A percentile compares a stretch with the other conserved stretches of the same genome.
Evolutionary conservation across 1,140 invertebrate genomes (phyloP).

Genomic region (Vanessa tameamea): DNA sequence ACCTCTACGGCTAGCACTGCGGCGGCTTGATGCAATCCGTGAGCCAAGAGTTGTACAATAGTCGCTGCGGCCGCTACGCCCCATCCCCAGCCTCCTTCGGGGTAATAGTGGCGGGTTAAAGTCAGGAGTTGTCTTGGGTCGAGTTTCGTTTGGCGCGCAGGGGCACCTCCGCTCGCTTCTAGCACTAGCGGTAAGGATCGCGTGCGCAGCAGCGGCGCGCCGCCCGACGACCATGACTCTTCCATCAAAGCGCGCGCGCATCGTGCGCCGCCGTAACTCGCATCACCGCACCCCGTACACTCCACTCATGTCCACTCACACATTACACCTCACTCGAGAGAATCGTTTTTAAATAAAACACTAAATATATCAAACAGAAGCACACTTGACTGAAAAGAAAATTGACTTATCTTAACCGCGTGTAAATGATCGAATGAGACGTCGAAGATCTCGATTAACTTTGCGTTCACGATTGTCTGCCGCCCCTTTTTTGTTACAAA

Average conservation of each 20-base stretch:
- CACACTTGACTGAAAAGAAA: conserved; percentile 23
- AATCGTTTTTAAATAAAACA: conserved; percentile 7
- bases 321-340: conserved; percentile 39
- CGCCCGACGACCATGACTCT: conserved; percentile 79
- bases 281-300: conserved; percentile 64
- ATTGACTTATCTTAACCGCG: conserved; percentile 6
- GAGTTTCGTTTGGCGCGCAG: conserved; percentile 67
- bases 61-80: conserved; percentile 85
- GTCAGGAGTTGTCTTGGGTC: conserved; percentile 77
- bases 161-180: conserved; percentile 62
- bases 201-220: conserved; percentile 77
- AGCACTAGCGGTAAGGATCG: conserved; percentile 71
- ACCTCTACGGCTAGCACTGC: conserved; percentile 80
- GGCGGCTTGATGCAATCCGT: conserved; percentile 84
- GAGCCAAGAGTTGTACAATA: conserved; percentile 84
- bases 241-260: conserved; percentile 76
- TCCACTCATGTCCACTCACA: conserved; percentile 60
- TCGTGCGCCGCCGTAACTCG: conserved; percentile 59
- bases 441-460: conserved; percentile 25
- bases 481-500: conserved; percentile 37
- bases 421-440: conserved; percentile 24
- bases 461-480: conserved; percentile 27
- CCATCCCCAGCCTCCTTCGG: conserved; percentile 92
- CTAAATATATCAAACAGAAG: conserved; percentile 15
- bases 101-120: conserved; percentile 85